phyloP scores from a whole-genome alignment of 2,113 vertebrate genomes.

The Nothocercus julius region DNA sequence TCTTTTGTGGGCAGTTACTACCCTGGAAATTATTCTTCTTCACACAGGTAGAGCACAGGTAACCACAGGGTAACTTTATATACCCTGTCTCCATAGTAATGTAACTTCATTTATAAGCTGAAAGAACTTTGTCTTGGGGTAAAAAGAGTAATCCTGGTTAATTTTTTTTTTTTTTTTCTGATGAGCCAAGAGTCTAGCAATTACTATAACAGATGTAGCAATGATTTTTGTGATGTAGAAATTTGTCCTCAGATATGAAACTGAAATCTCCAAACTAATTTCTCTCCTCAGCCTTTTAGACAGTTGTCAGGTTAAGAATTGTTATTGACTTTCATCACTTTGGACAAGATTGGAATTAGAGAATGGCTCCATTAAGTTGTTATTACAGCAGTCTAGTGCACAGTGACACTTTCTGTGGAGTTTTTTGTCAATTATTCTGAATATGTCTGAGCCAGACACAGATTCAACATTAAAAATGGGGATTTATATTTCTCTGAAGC shows the following conservation, averaged over 20 bases:
- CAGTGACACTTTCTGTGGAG: not conserved
- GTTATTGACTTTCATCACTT: not conserved
- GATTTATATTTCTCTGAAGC: not conserved
- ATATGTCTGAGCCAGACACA: not conserved
- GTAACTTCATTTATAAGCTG: conserved; percentile 18
- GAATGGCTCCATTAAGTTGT: not conserved
- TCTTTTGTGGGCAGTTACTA: not conserved
- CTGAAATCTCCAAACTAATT: conserved; percentile 11
- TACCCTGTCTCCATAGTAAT: not conserved
- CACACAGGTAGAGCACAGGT: not conserved
- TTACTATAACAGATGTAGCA: conserved; percentile 36
- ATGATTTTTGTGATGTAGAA: conserved; percentile 51
- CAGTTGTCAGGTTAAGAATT: conserved; percentile 14
- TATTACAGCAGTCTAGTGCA: not conserved
- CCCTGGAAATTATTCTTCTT: not conserved
- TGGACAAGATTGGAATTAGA: not conserved
- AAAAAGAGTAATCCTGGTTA: conserved; percentile 15
- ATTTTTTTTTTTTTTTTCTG: not conserved
- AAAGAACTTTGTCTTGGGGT: not conserved
- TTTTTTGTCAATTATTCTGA: not conserved
- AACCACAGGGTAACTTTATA: not conserved
- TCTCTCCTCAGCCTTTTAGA: not conserved
- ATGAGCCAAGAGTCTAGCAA: not conserved
- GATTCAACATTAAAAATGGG: not conserved
- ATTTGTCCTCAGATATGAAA: conserved; percentile 23